phyloP scores from a whole-genome alignment of 1,140 invertebrate genomes.

The Diachasma alloeum region DNA sequence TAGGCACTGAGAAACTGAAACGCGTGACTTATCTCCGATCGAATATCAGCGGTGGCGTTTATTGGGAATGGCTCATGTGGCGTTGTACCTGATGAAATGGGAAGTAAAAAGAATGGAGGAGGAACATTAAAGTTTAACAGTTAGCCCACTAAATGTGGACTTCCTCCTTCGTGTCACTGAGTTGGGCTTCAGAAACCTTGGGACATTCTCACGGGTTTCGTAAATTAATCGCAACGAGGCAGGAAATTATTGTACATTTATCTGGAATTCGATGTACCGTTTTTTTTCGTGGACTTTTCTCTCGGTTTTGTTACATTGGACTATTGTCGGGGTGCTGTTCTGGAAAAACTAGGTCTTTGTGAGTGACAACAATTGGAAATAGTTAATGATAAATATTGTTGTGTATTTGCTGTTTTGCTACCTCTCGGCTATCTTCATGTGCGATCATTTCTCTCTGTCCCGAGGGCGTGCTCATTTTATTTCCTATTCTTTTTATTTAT shows the following conservation, averaged over 20 bases:
- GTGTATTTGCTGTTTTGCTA: too few relatives aligned
- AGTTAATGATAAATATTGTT: neutral
- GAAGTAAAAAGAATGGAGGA: neutral
- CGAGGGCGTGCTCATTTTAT: too few relatives aligned
- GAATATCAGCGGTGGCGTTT: neutral
- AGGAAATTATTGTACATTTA: neutral
- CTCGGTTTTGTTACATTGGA: too few relatives aligned
- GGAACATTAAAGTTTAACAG: neutral
- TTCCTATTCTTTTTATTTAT: too few relatives aligned
- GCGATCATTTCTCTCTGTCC: too few relatives aligned
- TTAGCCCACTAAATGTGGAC: neutral
- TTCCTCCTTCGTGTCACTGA: neutral
- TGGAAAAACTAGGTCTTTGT: too few relatives aligned
- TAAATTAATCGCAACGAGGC: neutral
- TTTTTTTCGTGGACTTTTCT: neutral
- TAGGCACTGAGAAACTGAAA: neutral
- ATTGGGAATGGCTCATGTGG: neutral
- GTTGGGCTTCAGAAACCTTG: neutral
- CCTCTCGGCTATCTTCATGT: too few relatives aligned
- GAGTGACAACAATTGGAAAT: neutral
- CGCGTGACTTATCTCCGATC: constrained; percentile 4
- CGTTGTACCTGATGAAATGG: neutral
- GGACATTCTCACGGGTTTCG: neutral
- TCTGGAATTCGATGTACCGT: neutral
- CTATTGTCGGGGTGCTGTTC: too few relatives aligned